A percentile compares a stretch with the other conserved stretches of the same genome.
These are phyloP conservation scores for Drosophila tsacasi DNA, from an alignment of 1,140 invertebrate species.

Conservation along the genomic window DNA sequence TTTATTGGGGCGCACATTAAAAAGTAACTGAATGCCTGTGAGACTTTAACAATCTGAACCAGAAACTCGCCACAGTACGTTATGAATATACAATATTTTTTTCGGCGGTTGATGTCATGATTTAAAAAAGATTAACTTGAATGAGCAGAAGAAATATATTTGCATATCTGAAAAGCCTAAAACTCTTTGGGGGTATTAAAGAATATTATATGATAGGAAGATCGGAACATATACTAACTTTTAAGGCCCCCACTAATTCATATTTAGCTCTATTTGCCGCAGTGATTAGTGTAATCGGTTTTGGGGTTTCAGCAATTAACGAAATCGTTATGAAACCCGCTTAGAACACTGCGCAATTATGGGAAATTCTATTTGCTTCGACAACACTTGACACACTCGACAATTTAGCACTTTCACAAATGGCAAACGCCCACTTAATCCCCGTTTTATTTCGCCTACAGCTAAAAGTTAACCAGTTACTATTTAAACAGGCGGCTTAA, in stretches of 20 bases:
- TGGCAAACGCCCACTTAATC: conserved; percentile 32
- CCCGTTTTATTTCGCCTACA: conserved; percentile 3
- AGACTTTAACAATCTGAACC: not conserved
- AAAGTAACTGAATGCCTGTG: not conserved
- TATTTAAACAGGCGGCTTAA: conserved; percentile 49
- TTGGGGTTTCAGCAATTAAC: conserved; percentile 29
- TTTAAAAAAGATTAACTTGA: conserved; percentile 12
- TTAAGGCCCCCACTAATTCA: not conserved
- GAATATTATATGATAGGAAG: not conserved
- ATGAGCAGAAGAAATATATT: not conserved
- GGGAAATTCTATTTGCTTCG: conserved; percentile 39
- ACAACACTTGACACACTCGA: conserved; percentile 10
- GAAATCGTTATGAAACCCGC: conserved; percentile 43
- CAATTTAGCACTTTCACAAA: conserved; percentile 40
- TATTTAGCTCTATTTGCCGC: not conserved
- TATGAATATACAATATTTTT: conserved; percentile 7
- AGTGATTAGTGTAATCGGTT: conserved; percentile 12
- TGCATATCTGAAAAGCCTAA: conserved; percentile 2
- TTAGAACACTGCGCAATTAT: conserved; percentile 54
- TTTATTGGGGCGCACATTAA: conserved; percentile 13
- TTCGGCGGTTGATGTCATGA: conserved; percentile 17
- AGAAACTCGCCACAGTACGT: conserved; percentile 3
- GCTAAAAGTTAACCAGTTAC: conserved; percentile 21
- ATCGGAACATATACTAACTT: not conserved
- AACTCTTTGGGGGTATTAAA: not conserved